Evolutionary conservation across 2,888 invertebrate genomes (phyloP).

Genomic region (Zaprionus lineosus): DNA sequence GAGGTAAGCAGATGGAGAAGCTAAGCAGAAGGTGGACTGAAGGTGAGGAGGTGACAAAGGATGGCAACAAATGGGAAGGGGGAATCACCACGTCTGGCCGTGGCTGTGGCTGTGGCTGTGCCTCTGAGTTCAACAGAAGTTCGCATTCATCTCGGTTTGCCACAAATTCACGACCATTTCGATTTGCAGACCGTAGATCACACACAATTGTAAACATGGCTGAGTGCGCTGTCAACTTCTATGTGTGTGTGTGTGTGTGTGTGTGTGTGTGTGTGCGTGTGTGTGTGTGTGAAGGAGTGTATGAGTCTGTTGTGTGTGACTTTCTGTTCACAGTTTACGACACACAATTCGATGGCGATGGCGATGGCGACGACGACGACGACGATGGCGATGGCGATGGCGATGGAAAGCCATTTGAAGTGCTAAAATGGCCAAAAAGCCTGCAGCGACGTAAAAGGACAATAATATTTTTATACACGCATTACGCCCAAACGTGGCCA

Average conservation of each 20-base stretch:
- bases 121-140: conserved; percentile 16
- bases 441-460: conserved; percentile 49
- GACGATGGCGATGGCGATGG: too few species aligned
- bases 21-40: background rate
- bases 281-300: background rate
- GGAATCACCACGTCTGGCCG: background rate
- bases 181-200: conserved; percentile 28
- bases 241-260: background rate
- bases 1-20: too few species aligned
- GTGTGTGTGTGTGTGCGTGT: background rate
- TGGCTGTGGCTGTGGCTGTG: too few species aligned
- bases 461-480: conserved; percentile 51
- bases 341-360: conserved; percentile 16
- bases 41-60: too few species aligned
- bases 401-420: conserved; percentile 33
- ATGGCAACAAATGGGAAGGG: background rate
- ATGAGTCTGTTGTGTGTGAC: too few species aligned
- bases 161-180: conserved; percentile 20
- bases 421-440: conserved; percentile 48
- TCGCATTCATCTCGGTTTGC: conserved; percentile 39
- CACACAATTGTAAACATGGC: background rate
- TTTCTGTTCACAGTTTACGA: conserved; percentile 19
- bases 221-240: too few species aligned
- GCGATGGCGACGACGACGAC: too few species aligned
- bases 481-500: conserved; percentile 36